Base-by-base conservation (phyloP, 2,888 invertebrate genomes). In the Stenoptilia bipunctidactyla region DNA sequence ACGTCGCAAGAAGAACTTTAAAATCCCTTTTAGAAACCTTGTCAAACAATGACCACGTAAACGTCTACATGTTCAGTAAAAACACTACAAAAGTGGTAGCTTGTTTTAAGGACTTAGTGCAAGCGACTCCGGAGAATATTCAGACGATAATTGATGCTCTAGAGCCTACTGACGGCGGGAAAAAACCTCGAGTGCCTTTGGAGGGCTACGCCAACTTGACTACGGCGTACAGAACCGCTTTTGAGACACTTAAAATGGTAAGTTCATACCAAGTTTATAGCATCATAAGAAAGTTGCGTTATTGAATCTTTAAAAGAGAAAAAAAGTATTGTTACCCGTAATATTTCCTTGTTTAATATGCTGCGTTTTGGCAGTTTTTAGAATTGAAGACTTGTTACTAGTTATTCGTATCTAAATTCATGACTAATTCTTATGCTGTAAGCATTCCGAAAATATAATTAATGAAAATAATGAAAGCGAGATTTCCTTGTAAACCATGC, bases 31-130 rank as follows among this genome's bases (percentile, higher is more conserved):
- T 99, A 54, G 94, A 96, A 46, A 98, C 99, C 0, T 88, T 99
- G 37, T 97, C 96, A 5, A 98, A 98, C 65, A 98, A 99, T 68
- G 99, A 99, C 72, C 98, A 93, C 66, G 93, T 99, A 41, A 98
- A 97, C 56, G 92, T 99, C 15, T 90, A 94, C 53, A 89, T 90
- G 62, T 93, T 91, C 55, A 93, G 94, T 52, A 89, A 90, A 34
- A 85, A 76, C 0, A 89, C 92, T 0, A 66, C 86, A 5, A 91
- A 92, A 53, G 87, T 95, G 3, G 92, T 97, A 15, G 86, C 88
- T 0, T 99, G 98, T 71, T 97, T 96, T 65, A 87, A 89, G 35
- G 89, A 90, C 40, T 76, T 98, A 12, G 93, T 98, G 5, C 92
- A 96, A 77, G 96, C 95, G 0, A 96, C 95, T 3, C 89, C 90